Evolutionary conservation across 2,888 invertebrate genomes (phyloP), one percentile per base, ranked within the genome.

Genomic region (Hypsopygia costalis): DNA sequence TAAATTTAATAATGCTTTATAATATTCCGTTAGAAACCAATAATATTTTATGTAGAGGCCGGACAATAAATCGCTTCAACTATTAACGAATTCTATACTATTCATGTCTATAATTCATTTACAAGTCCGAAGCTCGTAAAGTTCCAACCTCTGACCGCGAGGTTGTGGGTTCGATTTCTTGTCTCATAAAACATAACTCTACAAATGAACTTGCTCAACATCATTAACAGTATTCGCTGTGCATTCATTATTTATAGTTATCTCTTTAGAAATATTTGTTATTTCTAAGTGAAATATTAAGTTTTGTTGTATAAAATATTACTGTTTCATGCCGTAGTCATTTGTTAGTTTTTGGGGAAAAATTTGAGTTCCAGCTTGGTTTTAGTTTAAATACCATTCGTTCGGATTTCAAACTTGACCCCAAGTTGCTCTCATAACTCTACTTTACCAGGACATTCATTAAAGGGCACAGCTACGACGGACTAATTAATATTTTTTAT

Each of bases 91-190:
- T 45, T 44, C 42, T 43, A 11, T 34, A 44, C 39, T 36, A 41
- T 40, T 43, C 25, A 39, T n/a, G 25, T 25, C 25, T 25, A 47
- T 63, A 59, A 49, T 47, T 62, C 60, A 61, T 55, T 43, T 32
- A 40, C 49, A 46, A 47, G 51, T 55, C 53, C 62, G 51, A 52
- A 52, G 46, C 55, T 63, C 64, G 55, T 68, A 68, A 70, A 68
- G 55, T 53, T 48, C 44, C 44, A 55, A 64, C 64, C 69, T 68
- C 40, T 64, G 62, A 63, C 65, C 64, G 47, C 46, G 34, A 54
- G 58, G 61, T 59, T 53, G 56, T 44, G 46, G 45, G 54, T 55
- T 53, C 44, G 44, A 40, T 47, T 52, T 52, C 40, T 47, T 40
- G 51, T 54, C 59, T 36, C 58, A 59, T 69, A 62, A 63, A 63